Evolutionary conservation across 2,888 invertebrate species (phyloP).

Genomic region (Emesis castigata): DNA sequence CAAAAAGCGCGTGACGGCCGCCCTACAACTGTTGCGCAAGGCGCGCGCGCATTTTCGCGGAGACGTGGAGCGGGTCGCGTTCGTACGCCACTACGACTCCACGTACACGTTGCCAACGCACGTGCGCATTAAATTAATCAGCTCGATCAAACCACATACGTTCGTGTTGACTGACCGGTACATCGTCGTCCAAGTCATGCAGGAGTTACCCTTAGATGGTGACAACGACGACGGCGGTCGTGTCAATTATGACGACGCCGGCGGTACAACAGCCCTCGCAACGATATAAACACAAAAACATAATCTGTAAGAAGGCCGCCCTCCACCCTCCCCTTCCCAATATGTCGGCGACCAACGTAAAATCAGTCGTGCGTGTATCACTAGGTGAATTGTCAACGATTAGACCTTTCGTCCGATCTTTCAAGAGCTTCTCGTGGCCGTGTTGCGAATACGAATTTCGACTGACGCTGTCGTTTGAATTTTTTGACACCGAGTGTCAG

Average conservation of each 20-base stretch:
- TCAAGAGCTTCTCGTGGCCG: slow-evolving; percentile 6
- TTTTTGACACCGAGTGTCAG: slow-evolving; percentile 11
- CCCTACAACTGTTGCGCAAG: not conserved
- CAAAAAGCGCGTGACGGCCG: not conserved
- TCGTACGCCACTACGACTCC: slow-evolving; percentile 2
- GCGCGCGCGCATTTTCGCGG: not conserved
- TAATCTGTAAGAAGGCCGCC: too few species aligned
- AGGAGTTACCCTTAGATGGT: not conserved
- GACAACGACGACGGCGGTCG: not conserved
- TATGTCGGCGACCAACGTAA: not conserved
- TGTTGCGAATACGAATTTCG: slow-evolving; percentile 10
- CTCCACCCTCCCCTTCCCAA: not conserved
- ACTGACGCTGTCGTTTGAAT: slow-evolving; percentile 6
- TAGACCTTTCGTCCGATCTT: not conserved
- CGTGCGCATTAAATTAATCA: not conserved
- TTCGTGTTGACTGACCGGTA: not conserved
- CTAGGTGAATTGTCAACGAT: not conserved
- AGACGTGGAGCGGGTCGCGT: not conserved
- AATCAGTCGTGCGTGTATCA: not conserved
- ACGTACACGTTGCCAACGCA: not conserved
- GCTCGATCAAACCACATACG: not conserved
- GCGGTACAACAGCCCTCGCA: too few species aligned
- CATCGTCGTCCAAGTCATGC: not conserved
- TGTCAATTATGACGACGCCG: not conserved
- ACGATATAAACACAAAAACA: too few species aligned